Evolutionary conservation across 2,797 vertebrate genomes (phyloP).

Genomic region (Alouatta caraya): DNA sequence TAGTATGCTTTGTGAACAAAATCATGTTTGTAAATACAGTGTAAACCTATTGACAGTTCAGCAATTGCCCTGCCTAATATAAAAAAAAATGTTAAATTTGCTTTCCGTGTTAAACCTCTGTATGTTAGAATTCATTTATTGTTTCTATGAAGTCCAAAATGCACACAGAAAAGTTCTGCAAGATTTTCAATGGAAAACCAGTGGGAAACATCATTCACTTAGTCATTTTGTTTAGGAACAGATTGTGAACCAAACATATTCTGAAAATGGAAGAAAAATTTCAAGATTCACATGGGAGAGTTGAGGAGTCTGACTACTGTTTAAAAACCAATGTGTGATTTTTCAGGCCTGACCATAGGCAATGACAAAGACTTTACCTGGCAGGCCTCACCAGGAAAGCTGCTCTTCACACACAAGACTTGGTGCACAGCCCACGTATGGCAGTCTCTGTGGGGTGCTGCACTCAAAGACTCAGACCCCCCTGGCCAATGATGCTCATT

Average conservation of each 20-base stretch:
- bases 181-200: background rate
- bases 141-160: background rate
- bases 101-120: background rate
- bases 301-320: background rate
- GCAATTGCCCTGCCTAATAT: background rate
- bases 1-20: background rate
- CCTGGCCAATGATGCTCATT: background rate
- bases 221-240: conserved; percentile 10
- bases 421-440: background rate
- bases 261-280: background rate
- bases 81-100: background rate
- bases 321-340: background rate
- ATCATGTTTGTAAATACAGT: background rate
- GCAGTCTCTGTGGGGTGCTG: background rate
- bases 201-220: background rate
- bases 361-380: background rate
- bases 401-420: background rate
- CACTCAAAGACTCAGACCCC: background rate
- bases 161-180: background rate
- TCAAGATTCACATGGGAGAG: background rate
- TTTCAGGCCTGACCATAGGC: background rate
- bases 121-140: background rate
- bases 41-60: background rate
- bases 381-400: background rate
- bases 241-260: background rate